phyloP scores from a whole-genome alignment of 2,888 invertebrate genomes.

The Zootermopsis nevadensis region DNA sequence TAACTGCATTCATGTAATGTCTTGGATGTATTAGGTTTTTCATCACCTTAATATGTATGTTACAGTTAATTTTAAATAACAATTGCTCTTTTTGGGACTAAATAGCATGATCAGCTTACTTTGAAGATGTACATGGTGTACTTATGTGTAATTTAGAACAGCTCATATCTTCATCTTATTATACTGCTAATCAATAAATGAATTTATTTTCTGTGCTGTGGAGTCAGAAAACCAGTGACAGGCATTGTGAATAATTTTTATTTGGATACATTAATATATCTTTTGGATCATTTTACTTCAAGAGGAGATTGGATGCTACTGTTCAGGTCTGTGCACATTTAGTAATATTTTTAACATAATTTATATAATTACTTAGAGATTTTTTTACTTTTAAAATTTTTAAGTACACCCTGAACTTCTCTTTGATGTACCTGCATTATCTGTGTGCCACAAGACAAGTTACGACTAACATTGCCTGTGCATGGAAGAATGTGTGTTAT shows the following conservation, averaged over 20 bases:
- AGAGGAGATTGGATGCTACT: constrained; percentile 27
- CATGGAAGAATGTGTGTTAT: neutral
- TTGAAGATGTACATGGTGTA: constrained; percentile 50
- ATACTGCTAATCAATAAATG: neutral
- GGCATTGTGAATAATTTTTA: neutral
- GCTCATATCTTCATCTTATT: neutral
- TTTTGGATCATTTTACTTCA: neutral
- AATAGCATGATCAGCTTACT: constrained; percentile 37
- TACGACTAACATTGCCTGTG: neutral
- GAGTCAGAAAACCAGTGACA: neutral
- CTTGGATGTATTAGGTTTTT: constrained; percentile 20
- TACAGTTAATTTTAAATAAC: constrained; percentile 36
- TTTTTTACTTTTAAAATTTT: constrained; percentile 44
- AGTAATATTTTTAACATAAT: constrained; percentile 12
- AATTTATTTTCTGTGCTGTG: too few relatives aligned
- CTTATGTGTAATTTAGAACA: constrained; percentile 45
- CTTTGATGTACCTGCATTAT: constrained; percentile 12
- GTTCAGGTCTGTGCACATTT: constrained; percentile 19
- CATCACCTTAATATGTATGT: constrained; percentile 16
- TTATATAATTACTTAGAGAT: neutral
- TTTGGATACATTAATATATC: neutral
- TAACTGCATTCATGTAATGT: constrained; percentile 36
- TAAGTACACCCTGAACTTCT: constrained; percentile 47
- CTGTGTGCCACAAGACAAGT: neutral
- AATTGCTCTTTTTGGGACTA: constrained; percentile 36